Base-by-base conservation (phyloP, 2,113 vertebrate species). In the Gulo gulo region DNA sequence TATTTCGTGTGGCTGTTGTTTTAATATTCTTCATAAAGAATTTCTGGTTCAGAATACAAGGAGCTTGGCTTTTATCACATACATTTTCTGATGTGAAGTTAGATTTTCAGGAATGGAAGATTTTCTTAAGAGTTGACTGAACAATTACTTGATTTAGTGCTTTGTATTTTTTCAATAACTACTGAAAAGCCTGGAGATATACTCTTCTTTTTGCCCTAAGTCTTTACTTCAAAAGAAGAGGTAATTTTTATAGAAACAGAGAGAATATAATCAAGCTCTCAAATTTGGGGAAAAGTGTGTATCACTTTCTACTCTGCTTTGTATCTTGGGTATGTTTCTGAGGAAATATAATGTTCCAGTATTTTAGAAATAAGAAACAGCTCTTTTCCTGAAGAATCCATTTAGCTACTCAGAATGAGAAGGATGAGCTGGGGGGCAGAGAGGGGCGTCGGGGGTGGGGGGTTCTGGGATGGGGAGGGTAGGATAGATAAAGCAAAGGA, bases 361-460 rank as follows among this genome's bases (percentile, higher is more conserved):
- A 61, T 61, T 81, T 91, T 42, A 36, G 42, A 91, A 69, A 87
- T 23, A 18, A 80, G 65, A 50, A 93, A n/a, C 18, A 61, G 12
- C 2, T 18, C 3, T 29, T 47, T 83, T 95, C 55, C 59, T 82
- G 65, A 93, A 79, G 52, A 76, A 36, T 31, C 4, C 14, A 57
- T 80, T 84, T 55, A 63, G 24, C 36, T 31, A 29, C 15, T 47
- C 24, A 21, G 3, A 42, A 71, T 10, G 12, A 52, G 18, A 92
- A 78, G n/a, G 11, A 20, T 7, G 31, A 26, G 21, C 13, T 26
- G 26, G 20, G 20, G 63, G 79, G 26, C 13, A 39, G 3, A 39
- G 3, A 3, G 0, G 10, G 31, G 42, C 31, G 9, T 10, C 1
- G 14, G 7, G 45, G 4, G 8, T 1, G 0, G 0, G 12, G 47